Percentiles rank a stretch among this genome's conserved stretches.
These are phyloP conservation scores for Corythornis madagascariensis DNA, from an alignment of 2,113 vertebrate species.

Conservation along the genomic window DNA sequence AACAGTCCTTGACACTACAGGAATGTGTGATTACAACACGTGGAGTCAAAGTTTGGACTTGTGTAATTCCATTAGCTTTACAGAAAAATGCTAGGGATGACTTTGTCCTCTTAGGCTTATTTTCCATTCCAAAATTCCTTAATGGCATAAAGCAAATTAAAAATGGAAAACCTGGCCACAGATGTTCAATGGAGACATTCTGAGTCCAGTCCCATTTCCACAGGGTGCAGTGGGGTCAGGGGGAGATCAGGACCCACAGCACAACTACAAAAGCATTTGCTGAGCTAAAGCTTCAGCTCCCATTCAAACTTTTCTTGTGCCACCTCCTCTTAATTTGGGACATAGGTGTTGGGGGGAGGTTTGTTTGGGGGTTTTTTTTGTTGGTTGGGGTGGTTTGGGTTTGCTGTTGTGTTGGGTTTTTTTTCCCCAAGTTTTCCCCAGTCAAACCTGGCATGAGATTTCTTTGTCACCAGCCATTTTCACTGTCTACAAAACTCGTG, in stretches of 20 bases:
- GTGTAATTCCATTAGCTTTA: conserved; percentile 27
- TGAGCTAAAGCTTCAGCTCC: conserved; percentile 13
- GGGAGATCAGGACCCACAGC: conserved; percentile 24
- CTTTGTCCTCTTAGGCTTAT: neutral
- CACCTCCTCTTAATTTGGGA: conserved; percentile 18
- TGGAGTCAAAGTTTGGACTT: neutral
- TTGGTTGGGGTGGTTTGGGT: no score
- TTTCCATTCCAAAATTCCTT: conserved; percentile 68
- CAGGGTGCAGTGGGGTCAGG: conserved; percentile 20
- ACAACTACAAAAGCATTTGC: conserved; percentile 33
- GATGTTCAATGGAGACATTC: conserved; percentile 33
- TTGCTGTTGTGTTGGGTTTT: no score
- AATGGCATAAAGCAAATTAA: conserved; percentile 13
- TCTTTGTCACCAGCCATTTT: conserved; percentile 10
- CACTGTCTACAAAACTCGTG: neutral
- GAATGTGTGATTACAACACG: conserved; percentile 1
- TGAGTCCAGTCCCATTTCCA: neutral
- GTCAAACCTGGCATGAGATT: neutral
- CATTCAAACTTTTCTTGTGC: neutral
- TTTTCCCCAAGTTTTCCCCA: neutral
- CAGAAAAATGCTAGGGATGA: conserved; percentile 9
- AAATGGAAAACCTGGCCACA: conserved; percentile 27
- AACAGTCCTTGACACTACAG: neutral
- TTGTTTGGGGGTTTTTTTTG: no score
- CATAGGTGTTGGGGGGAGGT: no score